phyloP scores from a whole-genome alignment of 2,888 invertebrate genomes.

The Flexamia atlantica region DNA sequence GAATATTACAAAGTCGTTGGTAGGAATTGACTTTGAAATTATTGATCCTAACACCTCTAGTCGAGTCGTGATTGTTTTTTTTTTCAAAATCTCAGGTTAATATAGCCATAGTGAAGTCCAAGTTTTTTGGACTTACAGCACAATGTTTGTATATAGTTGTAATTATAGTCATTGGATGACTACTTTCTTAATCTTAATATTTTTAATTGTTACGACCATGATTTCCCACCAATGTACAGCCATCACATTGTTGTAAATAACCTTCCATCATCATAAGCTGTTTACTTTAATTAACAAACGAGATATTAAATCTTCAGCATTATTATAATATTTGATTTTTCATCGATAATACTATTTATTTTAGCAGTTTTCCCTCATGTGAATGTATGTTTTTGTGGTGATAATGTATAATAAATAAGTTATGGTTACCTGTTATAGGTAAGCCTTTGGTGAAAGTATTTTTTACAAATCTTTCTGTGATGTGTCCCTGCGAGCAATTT shows the following conservation, averaged over 20 bases:
- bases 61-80: neutral
- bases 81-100: neutral
- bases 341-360: no score
- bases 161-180: conserved; percentile 16
- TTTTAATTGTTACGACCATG: neutral
- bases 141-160: neutral
- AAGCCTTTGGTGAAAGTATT: no score
- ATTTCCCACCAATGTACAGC: neutral
- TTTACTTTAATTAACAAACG: no score
- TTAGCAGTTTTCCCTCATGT: no score
- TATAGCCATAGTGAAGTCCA: neutral
- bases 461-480: no score
- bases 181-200: neutral
- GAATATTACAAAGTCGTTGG: neutral
- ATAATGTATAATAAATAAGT: no score
- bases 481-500: no score
- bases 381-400: no score
- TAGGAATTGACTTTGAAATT: neutral
- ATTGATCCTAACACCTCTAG: neutral
- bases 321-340: no score
- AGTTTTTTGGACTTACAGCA: neutral
- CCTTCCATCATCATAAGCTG: neutral
- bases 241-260: conserved; percentile 8
- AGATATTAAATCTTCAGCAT: no score
- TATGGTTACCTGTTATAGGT: no score